Base-by-base conservation (phyloP, 2,113 vertebrate genomes). In the Corynorhinus townsendii region DNA sequence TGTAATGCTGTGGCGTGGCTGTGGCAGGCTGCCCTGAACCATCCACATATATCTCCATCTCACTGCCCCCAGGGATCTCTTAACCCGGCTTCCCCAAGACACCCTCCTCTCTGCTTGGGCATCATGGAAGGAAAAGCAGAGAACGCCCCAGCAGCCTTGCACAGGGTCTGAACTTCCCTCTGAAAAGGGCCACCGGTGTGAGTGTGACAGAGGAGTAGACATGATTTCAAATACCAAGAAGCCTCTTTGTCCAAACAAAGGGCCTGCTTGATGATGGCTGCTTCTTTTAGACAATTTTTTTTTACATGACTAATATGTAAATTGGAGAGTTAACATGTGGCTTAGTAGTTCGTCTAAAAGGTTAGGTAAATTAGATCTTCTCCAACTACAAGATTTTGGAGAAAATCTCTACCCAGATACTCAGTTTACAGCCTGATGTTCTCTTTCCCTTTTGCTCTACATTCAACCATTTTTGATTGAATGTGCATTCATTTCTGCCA, bases 281-380 rank as follows among this genome's bases (percentile, higher is more conserved):
- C 76, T 92, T 66, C 24, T 75, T 91, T 83, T 77, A 22, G 59
- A 43, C 69, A 69, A 12, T 19, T 59, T 49, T 64, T 64, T 95
- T 95, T 45, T 52, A 6, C 43, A 64, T 72, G 68, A 43, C 22
- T 79, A 47, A 91, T 66, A 84, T 64, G 62, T 33, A 64, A 92
- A 85, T 3, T 77, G 7, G 16, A 90, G 62, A 81, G 45, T 59
- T 84, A 81, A 28, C 12, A 14, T 72, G 26, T 69, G 26, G 47
- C 83, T 93, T 54, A 26, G 38, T 4, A 81, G 3, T 83, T 83
- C n/a, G 40, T n/a, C 49, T 94, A 82, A 84, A 90, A 17, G 66
- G 33, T 72, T 49, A 71, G 35, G 35, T 64, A 89, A 87, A 76
- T 56, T 52, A 45, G 49, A 14, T 30, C 24, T 68, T 89, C 28